Evolutionary conservation across 2,797 vertebrate species (phyloP), one percentile per base, ranked within the genome.

Genomic region (Cyclopterus lumpus): DNA sequence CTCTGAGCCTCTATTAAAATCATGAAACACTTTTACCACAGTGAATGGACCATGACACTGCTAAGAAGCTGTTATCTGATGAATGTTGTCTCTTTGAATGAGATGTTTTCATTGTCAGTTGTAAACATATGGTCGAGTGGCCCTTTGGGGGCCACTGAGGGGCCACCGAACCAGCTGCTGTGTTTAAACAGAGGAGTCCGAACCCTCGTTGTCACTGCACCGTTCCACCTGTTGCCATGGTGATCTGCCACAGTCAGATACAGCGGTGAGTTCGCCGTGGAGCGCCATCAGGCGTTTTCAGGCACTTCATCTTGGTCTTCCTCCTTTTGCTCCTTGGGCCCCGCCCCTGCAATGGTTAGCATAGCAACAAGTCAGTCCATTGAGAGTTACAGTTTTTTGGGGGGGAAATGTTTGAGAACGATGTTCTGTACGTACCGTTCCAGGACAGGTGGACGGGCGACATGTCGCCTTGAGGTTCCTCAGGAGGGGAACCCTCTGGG

Each of bases 341-440:
- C 75, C 0, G 68, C 81, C 66, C 92, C 92, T 93, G 82, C 8
- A 84, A 84, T 5, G 5, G 73, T 86, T 20, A 80, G 44, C 73
- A 76, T 16, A 71, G 63, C 32, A 57, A 82, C 71, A 72, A 24
- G 64, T 87, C 8, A 87, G 49, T 16, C 32, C 3, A 70, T 10
- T 5, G 6, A 61, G 12, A 14, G 38, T 15, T 6, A 61, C 16
- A 9, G 16, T 40, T 28, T 49, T 10, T 40, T 40, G 12, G 3
- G 12, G 38, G 36, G 6, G 1, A 28, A 54, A 51, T 22, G 5
- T 54, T 38, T 24, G 0, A 0, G 0, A 9, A 7, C 14, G 16
- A 15, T 10, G 32, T 44, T 1, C 0, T 6, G 11, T 34, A 69
- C 74, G 54, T 92, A 93, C 94, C 94, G 0, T 95, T 95, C 82